phyloP scores from a whole-genome alignment of 2,113 vertebrate genomes.

The Vulpes lagopus region DNA sequence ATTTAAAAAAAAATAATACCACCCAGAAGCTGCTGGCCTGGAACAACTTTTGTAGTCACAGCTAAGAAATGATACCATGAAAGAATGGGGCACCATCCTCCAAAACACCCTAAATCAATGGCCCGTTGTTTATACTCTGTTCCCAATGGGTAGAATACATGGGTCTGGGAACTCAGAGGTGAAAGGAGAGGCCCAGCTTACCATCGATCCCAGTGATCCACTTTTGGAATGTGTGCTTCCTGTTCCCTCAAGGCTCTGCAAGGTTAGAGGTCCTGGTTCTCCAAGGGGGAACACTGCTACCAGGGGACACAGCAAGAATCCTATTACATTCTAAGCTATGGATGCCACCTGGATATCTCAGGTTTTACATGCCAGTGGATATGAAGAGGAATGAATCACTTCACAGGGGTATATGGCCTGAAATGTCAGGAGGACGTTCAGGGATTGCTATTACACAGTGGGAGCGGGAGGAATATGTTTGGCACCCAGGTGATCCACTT shows the following conservation, averaged over 20 bases:
- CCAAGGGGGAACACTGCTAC: slow-evolving; percentile 53
- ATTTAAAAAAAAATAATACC: too few species aligned
- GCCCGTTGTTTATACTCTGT: neutral
- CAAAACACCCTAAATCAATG: slow-evolving; percentile 46
- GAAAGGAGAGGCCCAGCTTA: slow-evolving; percentile 56
- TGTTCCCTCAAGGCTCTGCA: slow-evolving; percentile 60
- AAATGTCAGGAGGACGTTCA: slow-evolving; percentile 28
- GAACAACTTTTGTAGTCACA: slow-evolving; percentile 4
- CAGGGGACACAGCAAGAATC: slow-evolving; percentile 53
- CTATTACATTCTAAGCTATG: slow-evolving; percentile 52
- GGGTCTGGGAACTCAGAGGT: neutral
- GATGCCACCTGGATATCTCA: slow-evolving; percentile 5
- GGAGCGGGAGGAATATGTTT: neutral
- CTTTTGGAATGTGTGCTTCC: slow-evolving; percentile 61
- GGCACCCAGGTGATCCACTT: neutral
- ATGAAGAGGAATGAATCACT: slow-evolving; percentile 30
- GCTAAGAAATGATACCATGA: slow-evolving; percentile 1
- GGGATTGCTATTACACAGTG: neutral
- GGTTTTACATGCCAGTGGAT: slow-evolving; percentile 4
- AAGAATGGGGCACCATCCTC: slow-evolving; percentile 32
- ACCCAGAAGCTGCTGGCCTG: neutral
- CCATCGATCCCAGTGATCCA: slow-evolving; percentile 58
- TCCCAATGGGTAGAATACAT: slow-evolving; percentile 25
- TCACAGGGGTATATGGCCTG: neutral
- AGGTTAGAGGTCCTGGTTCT: slow-evolving; percentile 70